These are phyloP conservation scores for Microtus montanus DNA, from an alignment of 2,113 vertebrate genomes.

Conservation along the genomic window DNA sequence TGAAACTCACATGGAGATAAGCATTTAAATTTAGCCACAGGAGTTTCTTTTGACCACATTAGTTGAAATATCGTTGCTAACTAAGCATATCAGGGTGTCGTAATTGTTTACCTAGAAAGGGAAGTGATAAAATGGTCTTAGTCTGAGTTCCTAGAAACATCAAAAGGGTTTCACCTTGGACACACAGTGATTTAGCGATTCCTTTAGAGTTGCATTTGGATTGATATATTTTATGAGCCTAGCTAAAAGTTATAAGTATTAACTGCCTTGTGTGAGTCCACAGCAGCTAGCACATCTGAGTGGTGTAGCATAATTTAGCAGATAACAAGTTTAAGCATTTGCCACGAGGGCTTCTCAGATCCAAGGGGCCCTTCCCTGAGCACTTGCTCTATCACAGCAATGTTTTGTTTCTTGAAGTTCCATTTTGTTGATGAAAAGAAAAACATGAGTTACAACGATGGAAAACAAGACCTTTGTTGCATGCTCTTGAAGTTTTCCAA, in stretches of 20 bases:
- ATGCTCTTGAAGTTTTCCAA: background rate
- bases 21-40: conserved; percentile 24
- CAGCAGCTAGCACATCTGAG: background rate
- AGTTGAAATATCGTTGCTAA: conserved; percentile 24
- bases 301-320: background rate
- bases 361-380: background rate
- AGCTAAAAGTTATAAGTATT: background rate
- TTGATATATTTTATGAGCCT: background rate
- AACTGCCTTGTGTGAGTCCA: background rate
- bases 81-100: conserved; percentile 21
- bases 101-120: conserved; percentile 51
- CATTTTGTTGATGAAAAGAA: background rate
- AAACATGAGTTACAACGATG: background rate
- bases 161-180: conserved; percentile 36
- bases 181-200: background rate
- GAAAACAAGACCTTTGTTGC: background rate
- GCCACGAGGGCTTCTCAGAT: background rate
- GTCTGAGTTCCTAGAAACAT: conserved; percentile 1
- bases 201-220: background rate
- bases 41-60: conserved; percentile 43
- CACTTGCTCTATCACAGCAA: background rate
- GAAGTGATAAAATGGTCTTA: conserved; percentile 45
- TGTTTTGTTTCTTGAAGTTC: background rate
- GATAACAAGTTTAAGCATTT: background rate
- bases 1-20: background rate